phyloP scores from a whole-genome alignment of 2,113 vertebrate genomes.

The Pycnonotus jocosus region DNA sequence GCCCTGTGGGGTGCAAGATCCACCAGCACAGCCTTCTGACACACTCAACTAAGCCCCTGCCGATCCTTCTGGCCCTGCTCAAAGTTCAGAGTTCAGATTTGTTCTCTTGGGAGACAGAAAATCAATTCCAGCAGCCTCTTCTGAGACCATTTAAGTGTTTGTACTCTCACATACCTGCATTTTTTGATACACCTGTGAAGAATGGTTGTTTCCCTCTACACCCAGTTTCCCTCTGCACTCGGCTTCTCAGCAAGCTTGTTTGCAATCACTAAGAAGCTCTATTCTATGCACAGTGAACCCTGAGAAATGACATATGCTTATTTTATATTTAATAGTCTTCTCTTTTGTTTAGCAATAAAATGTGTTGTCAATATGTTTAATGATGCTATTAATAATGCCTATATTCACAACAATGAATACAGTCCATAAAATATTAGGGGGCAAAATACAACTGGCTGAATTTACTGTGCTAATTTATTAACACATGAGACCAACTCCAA shows the following conservation, averaged over 20 bases:
- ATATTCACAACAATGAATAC: background rate
- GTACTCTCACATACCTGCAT: background rate
- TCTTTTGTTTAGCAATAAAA: background rate
- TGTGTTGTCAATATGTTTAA: background rate
- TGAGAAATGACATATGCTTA: background rate
- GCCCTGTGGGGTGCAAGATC: background rate
- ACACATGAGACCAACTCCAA: background rate
- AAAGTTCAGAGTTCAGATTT: background rate
- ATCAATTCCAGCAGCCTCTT: background rate
- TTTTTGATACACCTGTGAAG: background rate
- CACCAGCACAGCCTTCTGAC: background rate
- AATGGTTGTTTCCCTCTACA: background rate
- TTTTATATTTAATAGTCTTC: background rate
- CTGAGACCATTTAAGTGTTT: background rate
- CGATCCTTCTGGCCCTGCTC: fast-evolving
- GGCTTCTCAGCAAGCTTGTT: background rate
- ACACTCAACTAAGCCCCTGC: fast-evolving
- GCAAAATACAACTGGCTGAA: background rate
- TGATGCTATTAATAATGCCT: background rate
- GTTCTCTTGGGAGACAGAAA: background rate
- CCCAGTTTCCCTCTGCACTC: background rate
- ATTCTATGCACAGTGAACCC: background rate
- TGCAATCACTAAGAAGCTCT: background rate
- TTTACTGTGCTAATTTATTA: background rate
- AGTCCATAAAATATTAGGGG: background rate